Evolutionary conservation across 2,113 vertebrate species (phyloP), one percentile per base, ranked within the genome.

Genomic region (Donacobius atricapilla): DNA sequence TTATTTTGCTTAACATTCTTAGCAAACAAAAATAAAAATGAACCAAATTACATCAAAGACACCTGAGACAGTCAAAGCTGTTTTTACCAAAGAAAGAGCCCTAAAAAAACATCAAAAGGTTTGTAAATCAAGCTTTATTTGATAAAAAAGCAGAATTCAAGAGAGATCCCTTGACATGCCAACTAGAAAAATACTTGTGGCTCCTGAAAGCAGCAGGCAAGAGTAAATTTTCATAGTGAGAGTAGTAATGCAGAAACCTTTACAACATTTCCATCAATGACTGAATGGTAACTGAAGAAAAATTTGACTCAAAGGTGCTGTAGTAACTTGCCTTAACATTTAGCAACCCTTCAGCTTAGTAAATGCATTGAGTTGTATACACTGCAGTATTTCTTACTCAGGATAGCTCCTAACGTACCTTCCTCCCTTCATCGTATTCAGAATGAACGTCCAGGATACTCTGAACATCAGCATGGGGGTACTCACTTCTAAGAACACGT

Each of bases 391-490:
- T 63, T 93, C 68, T 80, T 54, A 42, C 25, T 42, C 31, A 58
- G 9, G 44, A 44, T 7, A 47, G 44, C 33, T 92, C n/a, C 60
- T 25, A 85, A 95, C 87, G 33, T 98, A 99, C 99, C 98, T 98
- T 98, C 95, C 99, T 98, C 69, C 97, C 98, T 83, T 97, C 93
- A 92, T 99, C 99, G 24, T 99, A 99, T 35, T 97, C 97, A 7
- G 99, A 99, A 69, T 98, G 88, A 61, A 90, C 47, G 73, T 96
- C 98, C 8, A 99, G 96, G 96, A 99, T 98, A 90, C 98, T 98
- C 94, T 97, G 95, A 95, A 98, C 63, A 73, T 98, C 97, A 93
- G 98, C 98, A 53, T 97, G 96, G 65, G 99, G 99, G 96, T 98
- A 99, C 91, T 98, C 96, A 25, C 90, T 98, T 90, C 98, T 98